Conservation (phyloP, 2,113 vertebrate genomes). For the Equus quagga region DNA sequence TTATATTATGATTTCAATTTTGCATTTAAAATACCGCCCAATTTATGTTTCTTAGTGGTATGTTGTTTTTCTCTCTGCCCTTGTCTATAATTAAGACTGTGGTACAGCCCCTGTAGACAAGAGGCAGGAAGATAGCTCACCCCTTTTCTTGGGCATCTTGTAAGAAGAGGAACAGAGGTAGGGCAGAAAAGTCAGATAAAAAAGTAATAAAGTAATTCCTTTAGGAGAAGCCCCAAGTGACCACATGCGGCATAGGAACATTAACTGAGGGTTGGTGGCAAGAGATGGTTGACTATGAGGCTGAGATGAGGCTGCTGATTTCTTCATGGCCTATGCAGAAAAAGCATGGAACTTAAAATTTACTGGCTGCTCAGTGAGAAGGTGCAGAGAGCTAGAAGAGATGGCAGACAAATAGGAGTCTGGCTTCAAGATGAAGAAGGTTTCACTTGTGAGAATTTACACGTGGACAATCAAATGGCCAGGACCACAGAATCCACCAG, state of each 20-base stretch:
- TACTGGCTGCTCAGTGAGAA: background rate
- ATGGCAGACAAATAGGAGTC: background rate
- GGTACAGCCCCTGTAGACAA: background rate
- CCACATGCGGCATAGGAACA: background rate
- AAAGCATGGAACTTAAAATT: background rate
- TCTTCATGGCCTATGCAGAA: background rate
- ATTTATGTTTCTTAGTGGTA: background rate
- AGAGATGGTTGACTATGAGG: background rate
- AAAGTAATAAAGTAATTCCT: background rate
- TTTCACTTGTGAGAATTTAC: background rate
- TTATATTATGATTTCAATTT: constrained; percentile 10
- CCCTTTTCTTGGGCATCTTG: background rate
- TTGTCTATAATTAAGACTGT: background rate
- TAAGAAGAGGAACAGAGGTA: background rate
- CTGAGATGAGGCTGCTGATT: background rate
- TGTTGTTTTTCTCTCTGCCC: background rate
- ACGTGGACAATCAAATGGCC: background rate
- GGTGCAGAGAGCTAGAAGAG: background rate
- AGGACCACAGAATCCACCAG: background rate
- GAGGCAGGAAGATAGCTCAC: background rate
- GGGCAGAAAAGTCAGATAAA: background rate
- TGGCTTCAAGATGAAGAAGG: background rate
- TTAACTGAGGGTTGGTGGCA: background rate
- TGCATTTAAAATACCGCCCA: background rate
- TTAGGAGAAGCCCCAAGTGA: accelerated